phyloP scores from a whole-genome alignment of 2,797 vertebrate species.

The Sebastes iracundus region DNA sequence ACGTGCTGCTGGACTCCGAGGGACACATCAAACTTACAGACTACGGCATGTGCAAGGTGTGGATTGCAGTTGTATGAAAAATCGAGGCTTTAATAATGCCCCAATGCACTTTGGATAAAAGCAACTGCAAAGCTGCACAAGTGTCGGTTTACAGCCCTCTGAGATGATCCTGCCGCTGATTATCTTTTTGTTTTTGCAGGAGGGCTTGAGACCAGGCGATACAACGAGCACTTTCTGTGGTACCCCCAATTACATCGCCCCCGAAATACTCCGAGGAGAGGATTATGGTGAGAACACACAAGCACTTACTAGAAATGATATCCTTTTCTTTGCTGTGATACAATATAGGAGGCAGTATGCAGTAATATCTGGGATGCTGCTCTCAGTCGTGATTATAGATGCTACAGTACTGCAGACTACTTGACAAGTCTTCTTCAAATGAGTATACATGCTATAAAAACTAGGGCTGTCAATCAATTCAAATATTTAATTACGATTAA shows the following conservation, averaged over 20 bases:
- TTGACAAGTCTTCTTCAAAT: not conserved
- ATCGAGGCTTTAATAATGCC: not conserved
- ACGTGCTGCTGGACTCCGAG: constrained; percentile 97
- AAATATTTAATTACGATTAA: no score
- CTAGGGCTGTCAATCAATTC: no score
- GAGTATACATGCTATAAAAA: not conserved
- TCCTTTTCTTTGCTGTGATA: not conserved
- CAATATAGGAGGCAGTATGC: not conserved
- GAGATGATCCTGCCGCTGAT: constrained; percentile 17
- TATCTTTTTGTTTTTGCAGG: constrained; percentile 79
- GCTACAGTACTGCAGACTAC: not conserved
- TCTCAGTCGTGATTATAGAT: not conserved
- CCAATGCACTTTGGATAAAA: constrained; percentile 21
- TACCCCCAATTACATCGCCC: constrained; percentile 98
- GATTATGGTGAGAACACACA: constrained; percentile 91
- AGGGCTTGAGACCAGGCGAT: constrained; percentile 97
- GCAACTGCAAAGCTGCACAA: not conserved
- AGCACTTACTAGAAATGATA: constrained; percentile 13
- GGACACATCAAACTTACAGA: constrained; percentile 99
- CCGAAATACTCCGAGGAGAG: constrained; percentile 97
- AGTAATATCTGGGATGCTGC: constrained; percentile 7
- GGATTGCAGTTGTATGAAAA: constrained; percentile 1
- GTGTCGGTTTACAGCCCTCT: constrained; percentile 3
- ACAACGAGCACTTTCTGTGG: constrained; percentile 99
- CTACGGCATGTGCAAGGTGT: constrained; percentile 99